Percentiles rank a stretch among this genome's conserved stretches.
Conservation (phyloP, 2,113 vertebrate genomes). For the Prochilodus magdalenae region DNA sequence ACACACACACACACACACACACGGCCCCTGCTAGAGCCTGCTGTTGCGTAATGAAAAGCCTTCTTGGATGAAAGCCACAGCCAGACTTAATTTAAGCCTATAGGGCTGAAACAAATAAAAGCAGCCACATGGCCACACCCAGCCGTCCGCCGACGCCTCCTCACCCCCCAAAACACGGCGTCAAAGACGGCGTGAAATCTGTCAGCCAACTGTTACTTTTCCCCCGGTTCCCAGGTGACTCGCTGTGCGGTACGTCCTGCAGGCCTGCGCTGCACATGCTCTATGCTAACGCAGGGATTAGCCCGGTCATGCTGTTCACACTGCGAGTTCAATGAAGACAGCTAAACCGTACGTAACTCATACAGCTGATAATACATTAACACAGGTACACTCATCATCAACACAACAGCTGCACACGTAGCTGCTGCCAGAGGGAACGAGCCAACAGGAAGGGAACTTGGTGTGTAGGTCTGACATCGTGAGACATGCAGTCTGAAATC, state of each 20-base stretch:
- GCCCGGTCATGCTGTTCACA: too few species aligned
- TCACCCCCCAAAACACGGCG: background rate
- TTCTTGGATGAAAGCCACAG: background rate
- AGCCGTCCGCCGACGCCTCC: slow-evolving; percentile 30
- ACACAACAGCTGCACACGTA: too few species aligned
- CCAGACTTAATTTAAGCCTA: slow-evolving; percentile 24
- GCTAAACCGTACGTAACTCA: background rate
- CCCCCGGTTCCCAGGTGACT: slow-evolving; percentile 29
- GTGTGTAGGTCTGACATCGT: too few species aligned
- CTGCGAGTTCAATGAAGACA: background rate
- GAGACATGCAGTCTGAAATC: too few species aligned
- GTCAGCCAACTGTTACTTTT: slow-evolving; percentile 31
- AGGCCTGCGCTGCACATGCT: too few species aligned
- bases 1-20: background rate
- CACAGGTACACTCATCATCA: too few species aligned
- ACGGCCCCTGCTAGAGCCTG: background rate
- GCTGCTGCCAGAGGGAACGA: too few species aligned
- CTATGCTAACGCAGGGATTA: too few species aligned
- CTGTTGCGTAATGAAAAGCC: background rate
- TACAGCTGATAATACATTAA: background rate
- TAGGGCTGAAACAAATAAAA: slow-evolving; percentile 34
- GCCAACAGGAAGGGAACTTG: too few species aligned
- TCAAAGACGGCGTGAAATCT: slow-evolving; percentile 16
- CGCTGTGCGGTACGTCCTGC: too few species aligned
- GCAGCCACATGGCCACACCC: slow-evolving; percentile 58